Conservation (phyloP, 2,113 vertebrate species). For the Castor canadensis region DNA sequence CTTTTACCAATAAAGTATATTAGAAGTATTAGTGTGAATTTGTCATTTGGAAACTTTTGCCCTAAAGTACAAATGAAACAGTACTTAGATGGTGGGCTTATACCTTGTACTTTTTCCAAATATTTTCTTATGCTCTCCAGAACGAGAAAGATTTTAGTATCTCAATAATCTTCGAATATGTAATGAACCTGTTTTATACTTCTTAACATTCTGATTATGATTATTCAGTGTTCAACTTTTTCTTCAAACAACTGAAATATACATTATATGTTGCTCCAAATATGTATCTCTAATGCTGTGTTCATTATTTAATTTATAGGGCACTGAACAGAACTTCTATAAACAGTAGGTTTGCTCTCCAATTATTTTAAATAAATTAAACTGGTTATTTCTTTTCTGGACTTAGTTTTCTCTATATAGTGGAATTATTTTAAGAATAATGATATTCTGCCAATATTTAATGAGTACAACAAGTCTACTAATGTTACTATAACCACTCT, state of each 20-base stretch:
- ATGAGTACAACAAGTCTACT: background rate
- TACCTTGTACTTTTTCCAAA: background rate
- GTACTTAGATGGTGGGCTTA: background rate
- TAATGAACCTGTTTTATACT: background rate
- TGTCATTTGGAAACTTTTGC: background rate
- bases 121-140: background rate
- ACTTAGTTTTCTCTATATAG: background rate
- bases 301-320: background rate
- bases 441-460: background rate
- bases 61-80: background rate
- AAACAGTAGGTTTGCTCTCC: background rate
- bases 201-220: background rate
- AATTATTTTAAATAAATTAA: background rate
- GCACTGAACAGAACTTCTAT: background rate
- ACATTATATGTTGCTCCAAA: background rate
- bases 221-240: background rate
- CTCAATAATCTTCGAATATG: background rate
- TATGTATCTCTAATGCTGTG: background rate
- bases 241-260: background rate
- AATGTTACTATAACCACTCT: background rate
- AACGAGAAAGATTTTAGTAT: background rate
- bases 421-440: conserved; percentile 14
- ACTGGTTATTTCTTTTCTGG: background rate
- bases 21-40: background rate
- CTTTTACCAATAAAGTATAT: background rate